A percentile compares a stretch with the other conserved stretches of the same genome.
These are phyloP conservation scores for Ifrita kowaldi DNA, from an alignment of 2,113 vertebrate genomes.

Conservation along the genomic window DNA sequence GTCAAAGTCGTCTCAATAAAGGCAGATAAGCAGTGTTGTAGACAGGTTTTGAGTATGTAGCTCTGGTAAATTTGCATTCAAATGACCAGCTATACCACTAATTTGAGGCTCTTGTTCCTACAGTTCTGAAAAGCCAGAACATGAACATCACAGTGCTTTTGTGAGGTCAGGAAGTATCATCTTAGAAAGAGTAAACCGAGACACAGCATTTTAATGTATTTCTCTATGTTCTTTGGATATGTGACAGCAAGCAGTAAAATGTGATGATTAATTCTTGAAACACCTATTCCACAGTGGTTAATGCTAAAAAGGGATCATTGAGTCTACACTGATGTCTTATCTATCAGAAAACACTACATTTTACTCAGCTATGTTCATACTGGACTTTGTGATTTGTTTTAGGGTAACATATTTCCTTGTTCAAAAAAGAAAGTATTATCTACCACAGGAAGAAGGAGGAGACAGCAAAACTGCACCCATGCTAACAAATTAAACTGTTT, in stretches of 20 bases:
- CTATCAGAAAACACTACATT: neutral
- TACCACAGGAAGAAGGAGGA: neutral
- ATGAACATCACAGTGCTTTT: neutral
- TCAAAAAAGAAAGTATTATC: neutral
- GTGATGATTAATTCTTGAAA: neutral
- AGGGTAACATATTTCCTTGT: neutral
- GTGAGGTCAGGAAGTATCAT: neutral
- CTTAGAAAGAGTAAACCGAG: neutral
- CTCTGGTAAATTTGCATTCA: constrained; percentile 36
- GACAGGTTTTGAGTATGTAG: constrained; percentile 11
- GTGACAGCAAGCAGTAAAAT: neutral
- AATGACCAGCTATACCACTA: constrained; percentile 3
- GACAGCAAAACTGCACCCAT: neutral
- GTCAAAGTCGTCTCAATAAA: constrained; percentile 13
- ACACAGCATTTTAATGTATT: neutral
- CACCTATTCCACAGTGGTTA: neutral
- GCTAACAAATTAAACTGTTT: neutral
- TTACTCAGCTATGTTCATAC: neutral
- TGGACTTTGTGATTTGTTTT: neutral
- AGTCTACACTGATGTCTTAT: neutral
- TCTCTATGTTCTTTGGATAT: neutral
- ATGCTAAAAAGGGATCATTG: neutral
- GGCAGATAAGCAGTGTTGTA: neutral
- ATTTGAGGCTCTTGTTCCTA: constrained; percentile 5
- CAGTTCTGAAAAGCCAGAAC: constrained; percentile 7